Conservation (phyloP, 2,113 vertebrate species). For the Grus americana region DNA sequence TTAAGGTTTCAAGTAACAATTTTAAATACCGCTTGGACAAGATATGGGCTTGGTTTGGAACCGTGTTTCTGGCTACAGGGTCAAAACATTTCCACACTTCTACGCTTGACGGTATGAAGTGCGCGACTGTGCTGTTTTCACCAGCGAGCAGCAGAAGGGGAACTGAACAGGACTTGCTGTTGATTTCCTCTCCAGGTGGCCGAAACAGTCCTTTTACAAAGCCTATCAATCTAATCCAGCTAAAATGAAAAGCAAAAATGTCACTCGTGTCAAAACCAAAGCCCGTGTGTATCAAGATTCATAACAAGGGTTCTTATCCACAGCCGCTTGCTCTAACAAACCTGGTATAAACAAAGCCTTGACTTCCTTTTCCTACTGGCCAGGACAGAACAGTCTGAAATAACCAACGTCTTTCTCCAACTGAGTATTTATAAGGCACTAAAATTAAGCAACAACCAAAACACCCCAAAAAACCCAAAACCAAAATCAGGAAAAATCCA, state of each 20-base stretch:
- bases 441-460: constrained; percentile 55
- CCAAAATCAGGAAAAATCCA: neutral
- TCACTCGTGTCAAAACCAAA: neutral
- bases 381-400: neutral
- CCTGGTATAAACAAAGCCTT: neutral
- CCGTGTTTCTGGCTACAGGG: neutral
- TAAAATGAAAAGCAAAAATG: constrained; percentile 41
- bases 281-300: neutral
- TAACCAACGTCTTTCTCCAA: neutral
- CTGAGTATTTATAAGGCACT: constrained; percentile 65
- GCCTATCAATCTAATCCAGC: constrained; percentile 55
- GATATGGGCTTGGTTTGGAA: constrained; percentile 25
- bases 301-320: neutral
- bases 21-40: constrained; percentile 17
- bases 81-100: neutral
- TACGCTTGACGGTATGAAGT: neutral
- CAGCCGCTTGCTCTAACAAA: neutral
- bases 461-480: neutral
- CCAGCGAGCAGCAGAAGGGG: neutral
- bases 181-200: constrained; percentile 28
- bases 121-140: neutral
- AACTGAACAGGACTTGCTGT: neutral
- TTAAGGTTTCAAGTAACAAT: constrained; percentile 23
- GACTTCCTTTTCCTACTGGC: neutral
- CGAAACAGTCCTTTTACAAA: constrained; percentile 52